Evolutionary conservation across 2,113 vertebrate species (phyloP), one percentile per base, ranked within the genome.

Genomic region (Garra rufa): DNA sequence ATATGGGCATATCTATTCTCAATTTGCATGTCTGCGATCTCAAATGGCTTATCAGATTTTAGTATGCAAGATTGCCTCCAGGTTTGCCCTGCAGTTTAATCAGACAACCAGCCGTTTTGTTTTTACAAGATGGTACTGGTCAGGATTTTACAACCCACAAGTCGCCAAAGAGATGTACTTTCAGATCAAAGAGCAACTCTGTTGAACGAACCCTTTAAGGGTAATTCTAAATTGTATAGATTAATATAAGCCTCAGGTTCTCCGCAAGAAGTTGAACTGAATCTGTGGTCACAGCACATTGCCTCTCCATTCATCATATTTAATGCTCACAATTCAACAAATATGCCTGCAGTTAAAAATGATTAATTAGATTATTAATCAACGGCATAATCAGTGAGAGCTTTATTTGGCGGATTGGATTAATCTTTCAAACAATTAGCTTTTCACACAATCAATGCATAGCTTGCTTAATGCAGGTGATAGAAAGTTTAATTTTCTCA

Each of bases 361-460:
- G 57, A 91, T 88, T 89, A 82, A 92, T 92, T 87, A 86, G 81
- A 81, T 87, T 84, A 89, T 90, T 90, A 90, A 91, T 90, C 78
- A 83, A 57, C 44, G 9, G 34, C 50, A 77, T 43, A 73, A 80
- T 74, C 75, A 74, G 9, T 55, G 46, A 52, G 9, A 43, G 44
- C 46, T 43, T 75, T 71, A 71, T 15, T 82, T 79, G 10, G 8
- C 6, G 48, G 26, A 38, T 74, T 15, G 79, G 48, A 55, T 34
- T 55, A 38, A 50, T 69, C 46, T 38, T 55, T 77, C 75, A 57
- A 77, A 41, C 48, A 13, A 77, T 57, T 75, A 50, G 26, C 38
- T 65, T 80, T 80, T 30, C 26, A 28, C 59, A 11, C 59, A 65
- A 69, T 38, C 65, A 24, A 6, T 70, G 44, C 28, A 52, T 24